These are phyloP conservation scores for Helleia helle DNA, from an alignment of 2,888 invertebrate species.

Conservation along the genomic window DNA sequence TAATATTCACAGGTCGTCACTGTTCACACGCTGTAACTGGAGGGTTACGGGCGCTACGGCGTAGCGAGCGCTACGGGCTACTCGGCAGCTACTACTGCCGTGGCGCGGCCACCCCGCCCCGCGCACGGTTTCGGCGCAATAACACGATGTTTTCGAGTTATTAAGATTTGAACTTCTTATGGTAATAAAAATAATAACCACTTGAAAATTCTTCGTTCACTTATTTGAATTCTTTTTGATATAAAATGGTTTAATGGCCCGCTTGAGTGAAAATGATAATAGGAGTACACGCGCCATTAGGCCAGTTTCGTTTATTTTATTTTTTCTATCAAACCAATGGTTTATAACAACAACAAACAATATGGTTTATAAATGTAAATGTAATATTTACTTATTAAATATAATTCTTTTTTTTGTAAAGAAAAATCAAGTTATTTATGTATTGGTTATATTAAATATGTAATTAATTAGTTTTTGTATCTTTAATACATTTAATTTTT, in stretches of 20 bases:
- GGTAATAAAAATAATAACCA: background rate
- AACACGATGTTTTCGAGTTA: constrained; percentile 4
- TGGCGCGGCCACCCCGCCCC: constrained; percentile 47
- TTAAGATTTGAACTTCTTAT: constrained; percentile 3
- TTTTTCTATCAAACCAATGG: no score
- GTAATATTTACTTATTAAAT: no score
- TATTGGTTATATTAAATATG: no score
- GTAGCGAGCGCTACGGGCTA: constrained; percentile 58
- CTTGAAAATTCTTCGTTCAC: background rate
- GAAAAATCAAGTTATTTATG: no score
- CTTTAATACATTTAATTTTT: no score
- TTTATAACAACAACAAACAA: no score
- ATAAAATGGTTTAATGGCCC: no score
- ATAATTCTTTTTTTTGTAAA: background rate
- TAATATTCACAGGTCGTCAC: constrained; percentile 20
- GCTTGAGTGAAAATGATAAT: no score
- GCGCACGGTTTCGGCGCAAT: constrained; percentile 30
- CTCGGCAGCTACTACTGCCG: constrained; percentile 62
- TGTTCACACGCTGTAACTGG: constrained; percentile 14
- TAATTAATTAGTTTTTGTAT: no score
- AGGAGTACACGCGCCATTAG: no score
- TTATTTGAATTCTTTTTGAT: background rate
- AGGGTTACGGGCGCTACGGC: constrained; percentile 25
- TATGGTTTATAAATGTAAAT: no score
- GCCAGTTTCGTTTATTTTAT: no score